Evolutionary conservation across 2,113 vertebrate species (phyloP).

Genomic region (Smithornis capensis): DNA sequence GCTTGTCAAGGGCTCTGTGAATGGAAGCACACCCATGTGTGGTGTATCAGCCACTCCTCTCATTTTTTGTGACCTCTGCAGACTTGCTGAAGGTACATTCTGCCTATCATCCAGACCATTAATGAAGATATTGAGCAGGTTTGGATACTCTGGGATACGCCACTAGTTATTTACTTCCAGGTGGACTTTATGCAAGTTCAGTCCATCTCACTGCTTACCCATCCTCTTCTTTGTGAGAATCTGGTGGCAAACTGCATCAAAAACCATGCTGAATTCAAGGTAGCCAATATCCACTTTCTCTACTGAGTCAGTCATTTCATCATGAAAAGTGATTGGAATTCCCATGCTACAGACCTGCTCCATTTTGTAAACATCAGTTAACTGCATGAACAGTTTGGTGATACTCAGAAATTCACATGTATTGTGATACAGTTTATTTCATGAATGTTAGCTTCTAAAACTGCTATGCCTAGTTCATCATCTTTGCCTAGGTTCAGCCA

Average conservation of each 20-base stretch:
- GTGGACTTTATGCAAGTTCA: neutral
- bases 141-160: neutral
- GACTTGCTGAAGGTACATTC: neutral
- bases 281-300: neutral
- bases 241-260: neutral
- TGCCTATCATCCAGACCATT: neutral
- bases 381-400: neutral
- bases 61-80: neutral
- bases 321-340: neutral
- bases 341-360: neutral
- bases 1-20: neutral
- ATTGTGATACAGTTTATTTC: neutral
- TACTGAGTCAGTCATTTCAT: neutral
- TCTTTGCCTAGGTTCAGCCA: neutral
- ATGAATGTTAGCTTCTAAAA: neutral
- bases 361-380: neutral
- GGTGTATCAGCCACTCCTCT: neutral
- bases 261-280: neutral
- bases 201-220: neutral
- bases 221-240: neutral
- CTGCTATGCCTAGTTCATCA: neutral
- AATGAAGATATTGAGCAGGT: neutral
- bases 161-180: neutral
- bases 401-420: neutral
- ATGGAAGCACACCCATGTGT: neutral